phyloP scores from a whole-genome alignment of 2,797 vertebrate genomes.

The Amblyopsis hoosieri region DNA sequence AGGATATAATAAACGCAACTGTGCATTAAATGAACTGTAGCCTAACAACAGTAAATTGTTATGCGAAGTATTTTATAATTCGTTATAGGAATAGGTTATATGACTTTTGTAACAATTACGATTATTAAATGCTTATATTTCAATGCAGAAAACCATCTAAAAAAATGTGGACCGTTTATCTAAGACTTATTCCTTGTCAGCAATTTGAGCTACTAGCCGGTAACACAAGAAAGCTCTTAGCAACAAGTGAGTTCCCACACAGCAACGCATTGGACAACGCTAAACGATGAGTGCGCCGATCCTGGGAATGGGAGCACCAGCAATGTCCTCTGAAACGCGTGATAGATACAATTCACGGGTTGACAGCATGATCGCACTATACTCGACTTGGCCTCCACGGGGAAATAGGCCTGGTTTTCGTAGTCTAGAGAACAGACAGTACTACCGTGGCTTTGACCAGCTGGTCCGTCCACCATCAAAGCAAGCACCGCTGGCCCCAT shows the following conservation, averaged over 20 bases:
- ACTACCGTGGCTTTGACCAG: slow-evolving; percentile 49
- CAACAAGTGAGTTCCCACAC: slow-evolving; percentile 40
- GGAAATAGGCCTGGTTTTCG: slow-evolving; percentile 46
- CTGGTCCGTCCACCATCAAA: slow-evolving; percentile 22
- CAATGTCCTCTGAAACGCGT: neutral
- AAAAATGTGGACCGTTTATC: no score
- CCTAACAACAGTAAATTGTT: no score
- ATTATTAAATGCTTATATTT: no score
- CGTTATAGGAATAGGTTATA: no score
- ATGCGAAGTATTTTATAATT: no score
- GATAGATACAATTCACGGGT: neutral
- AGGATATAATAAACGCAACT: neutral
- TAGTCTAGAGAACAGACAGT: slow-evolving; percentile 58
- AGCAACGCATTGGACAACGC: slow-evolving; percentile 10
- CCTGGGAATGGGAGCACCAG: slow-evolving; percentile 15
- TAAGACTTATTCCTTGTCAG: slow-evolving; percentile 22
- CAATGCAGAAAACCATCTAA: no score
- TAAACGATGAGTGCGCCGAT: slow-evolving; percentile 23
- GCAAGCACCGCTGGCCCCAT: slow-evolving; percentile 54
- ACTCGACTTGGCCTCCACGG: slow-evolving; percentile 35
- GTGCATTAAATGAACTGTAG: no score
- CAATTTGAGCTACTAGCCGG: slow-evolving; percentile 52
- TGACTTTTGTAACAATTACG: no score
- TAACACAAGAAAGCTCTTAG: slow-evolving; percentile 59
- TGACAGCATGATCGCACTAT: no score